These are phyloP conservation scores for Pseudorasbora parva DNA, from an alignment of 2,113 vertebrate genomes.

Conservation along the genomic window DNA sequence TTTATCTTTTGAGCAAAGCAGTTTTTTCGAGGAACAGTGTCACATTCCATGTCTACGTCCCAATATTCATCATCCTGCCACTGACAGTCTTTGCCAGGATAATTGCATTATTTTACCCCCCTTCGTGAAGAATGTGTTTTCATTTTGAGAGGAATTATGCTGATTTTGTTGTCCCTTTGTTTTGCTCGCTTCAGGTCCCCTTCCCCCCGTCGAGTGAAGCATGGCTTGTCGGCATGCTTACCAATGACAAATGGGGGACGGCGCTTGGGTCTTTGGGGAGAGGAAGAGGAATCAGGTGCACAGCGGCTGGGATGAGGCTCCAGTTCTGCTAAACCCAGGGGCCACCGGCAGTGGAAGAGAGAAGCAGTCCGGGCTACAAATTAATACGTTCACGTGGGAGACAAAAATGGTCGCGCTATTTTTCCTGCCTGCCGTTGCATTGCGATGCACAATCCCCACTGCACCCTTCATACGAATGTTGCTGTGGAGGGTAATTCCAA, in stretches of 20 bases:
- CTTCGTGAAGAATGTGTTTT: conserved; percentile 51
- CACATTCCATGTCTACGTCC: conserved; percentile 15
- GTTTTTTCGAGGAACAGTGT: neutral
- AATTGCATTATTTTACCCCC: conserved; percentile 46
- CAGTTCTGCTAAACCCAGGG: conserved; percentile 67
- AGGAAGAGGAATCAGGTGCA: conserved; percentile 70
- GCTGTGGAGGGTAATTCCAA: conserved; percentile 58
- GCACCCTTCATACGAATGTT: conserved; percentile 63
- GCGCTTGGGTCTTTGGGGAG: conserved; percentile 66
- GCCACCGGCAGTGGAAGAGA: conserved; percentile 64
- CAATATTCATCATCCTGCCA: conserved; percentile 12
- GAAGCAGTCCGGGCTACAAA: conserved; percentile 67
- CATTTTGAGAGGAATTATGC: conserved; percentile 62
- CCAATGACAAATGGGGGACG: conserved; percentile 77
- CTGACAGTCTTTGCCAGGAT: conserved; percentile 34
- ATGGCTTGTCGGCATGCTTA: conserved; percentile 70
- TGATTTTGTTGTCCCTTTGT: conserved; percentile 68
- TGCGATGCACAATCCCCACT: conserved; percentile 63
- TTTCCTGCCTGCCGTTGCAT: conserved; percentile 68
- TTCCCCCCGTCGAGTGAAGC: conserved; percentile 58
- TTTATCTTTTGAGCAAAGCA: neutral
- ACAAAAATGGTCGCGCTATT: conserved; percentile 63
- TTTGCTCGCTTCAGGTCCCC: conserved; percentile 52
- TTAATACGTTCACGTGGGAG: conserved; percentile 67
- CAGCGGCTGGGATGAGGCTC: conserved; percentile 64